A percentile compares a stretch with the other conserved stretches of the same genome.
phyloP scores from a whole-genome alignment of 2,888 invertebrate species.

The Heliconius aoede region DNA sequence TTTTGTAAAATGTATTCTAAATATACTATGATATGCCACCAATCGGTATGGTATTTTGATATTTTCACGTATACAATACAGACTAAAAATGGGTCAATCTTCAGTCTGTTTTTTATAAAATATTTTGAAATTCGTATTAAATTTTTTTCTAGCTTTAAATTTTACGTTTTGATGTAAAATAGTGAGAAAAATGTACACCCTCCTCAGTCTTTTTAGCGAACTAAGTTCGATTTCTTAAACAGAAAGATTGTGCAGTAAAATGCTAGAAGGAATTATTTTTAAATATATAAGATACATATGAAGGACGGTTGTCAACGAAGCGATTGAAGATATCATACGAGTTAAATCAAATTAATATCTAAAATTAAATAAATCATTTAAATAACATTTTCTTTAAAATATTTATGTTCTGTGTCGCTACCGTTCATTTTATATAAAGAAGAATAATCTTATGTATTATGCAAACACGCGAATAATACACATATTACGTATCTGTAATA shows the following conservation, averaged over 20 bases:
- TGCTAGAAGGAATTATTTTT: slow-evolving; percentile 39
- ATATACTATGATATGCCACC: slow-evolving; percentile 47
- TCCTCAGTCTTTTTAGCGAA: slow-evolving; percentile 76
- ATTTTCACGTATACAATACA: slow-evolving; percentile 64
- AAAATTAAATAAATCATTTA: background rate
- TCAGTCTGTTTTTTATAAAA: slow-evolving; percentile 60
- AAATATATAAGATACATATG: slow-evolving; percentile 40
- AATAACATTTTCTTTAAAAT: slow-evolving; percentile 15
- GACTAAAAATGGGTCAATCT: slow-evolving; percentile 55
- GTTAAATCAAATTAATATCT: background rate
- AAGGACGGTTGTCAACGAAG: slow-evolving; percentile 58
- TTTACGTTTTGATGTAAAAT: slow-evolving; percentile 72
- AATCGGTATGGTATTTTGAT: slow-evolving; percentile 46
- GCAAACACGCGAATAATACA: slow-evolving; percentile 9
- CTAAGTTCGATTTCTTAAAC: slow-evolving; percentile 59
- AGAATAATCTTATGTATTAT: slow-evolving; percentile 1
- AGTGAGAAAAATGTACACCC: slow-evolving; percentile 73
- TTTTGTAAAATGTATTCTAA: slow-evolving; percentile 33
- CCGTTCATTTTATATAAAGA: slow-evolving; percentile 4
- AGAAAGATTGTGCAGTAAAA: slow-evolving; percentile 33
- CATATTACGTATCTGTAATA: slow-evolving; percentile 9
- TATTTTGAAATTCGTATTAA: slow-evolving; percentile 43
- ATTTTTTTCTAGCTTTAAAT: slow-evolving; percentile 43
- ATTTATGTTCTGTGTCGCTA: slow-evolving; percentile 14
- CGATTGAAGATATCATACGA: slow-evolving; percentile 1